Conservation (phyloP, 2,797 vertebrate species). For the Oryzias sinensis region DNA sequence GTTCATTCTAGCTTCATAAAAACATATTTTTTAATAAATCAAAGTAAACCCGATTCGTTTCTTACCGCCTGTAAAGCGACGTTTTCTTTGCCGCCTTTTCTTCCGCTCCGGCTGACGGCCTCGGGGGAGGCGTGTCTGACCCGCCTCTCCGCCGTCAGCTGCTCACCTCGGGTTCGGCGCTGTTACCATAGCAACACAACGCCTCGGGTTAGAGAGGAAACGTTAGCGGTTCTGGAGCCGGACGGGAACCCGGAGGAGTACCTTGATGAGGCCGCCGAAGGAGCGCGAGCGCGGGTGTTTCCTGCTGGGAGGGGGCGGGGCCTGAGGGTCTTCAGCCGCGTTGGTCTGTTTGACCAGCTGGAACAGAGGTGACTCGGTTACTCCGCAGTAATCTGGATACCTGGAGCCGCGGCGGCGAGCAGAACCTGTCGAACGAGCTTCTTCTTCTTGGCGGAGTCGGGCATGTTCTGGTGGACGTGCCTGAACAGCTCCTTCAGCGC, state of each 20-base stretch:
- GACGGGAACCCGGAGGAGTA: slow-evolving; percentile 35
- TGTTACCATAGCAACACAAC: slow-evolving; percentile 42
- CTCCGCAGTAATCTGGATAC: too few relatives aligned
- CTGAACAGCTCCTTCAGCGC: slow-evolving; percentile 90
- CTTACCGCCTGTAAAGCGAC: slow-evolving; percentile 73
- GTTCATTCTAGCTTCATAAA: too few relatives aligned
- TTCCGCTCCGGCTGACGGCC: slow-evolving; percentile 17
- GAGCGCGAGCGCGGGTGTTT: slow-evolving; percentile 89
- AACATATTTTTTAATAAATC: too few relatives aligned
- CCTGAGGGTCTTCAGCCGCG: slow-evolving; percentile 54
- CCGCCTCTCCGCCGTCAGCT: slow-evolving; percentile 78
- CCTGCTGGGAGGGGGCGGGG: slow-evolving; percentile 67
- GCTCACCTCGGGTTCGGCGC: slow-evolving; percentile 85
- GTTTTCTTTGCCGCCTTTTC: slow-evolving; percentile 84
- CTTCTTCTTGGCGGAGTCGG: slow-evolving; percentile 96
- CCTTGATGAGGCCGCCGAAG: slow-evolving; percentile 96
- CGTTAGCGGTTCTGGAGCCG: too few relatives aligned
- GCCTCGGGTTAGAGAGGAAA: too few relatives aligned
- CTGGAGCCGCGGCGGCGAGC: not conserved
- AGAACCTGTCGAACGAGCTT: slow-evolving; percentile 92
- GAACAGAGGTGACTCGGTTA: not conserved
- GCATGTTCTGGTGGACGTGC: slow-evolving; percentile 92
- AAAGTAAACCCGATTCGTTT: not conserved
- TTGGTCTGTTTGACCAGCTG: slow-evolving; percentile 89
- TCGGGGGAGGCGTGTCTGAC: slow-evolving; percentile 66